Evolutionary conservation across 2,888 invertebrate species (phyloP).

Genomic region (Cinara cedri): DNA sequence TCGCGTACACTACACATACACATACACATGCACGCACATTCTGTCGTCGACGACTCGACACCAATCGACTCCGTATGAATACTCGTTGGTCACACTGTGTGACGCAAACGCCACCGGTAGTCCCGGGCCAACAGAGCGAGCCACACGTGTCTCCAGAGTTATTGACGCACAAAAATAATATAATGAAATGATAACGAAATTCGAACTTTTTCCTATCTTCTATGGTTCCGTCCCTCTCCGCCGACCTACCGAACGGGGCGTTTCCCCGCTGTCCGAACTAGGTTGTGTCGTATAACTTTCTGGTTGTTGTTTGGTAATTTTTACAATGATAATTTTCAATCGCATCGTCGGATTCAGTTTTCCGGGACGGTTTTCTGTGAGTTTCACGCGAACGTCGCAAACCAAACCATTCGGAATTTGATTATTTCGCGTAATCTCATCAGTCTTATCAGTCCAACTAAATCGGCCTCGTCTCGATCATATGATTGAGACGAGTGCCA

Average conservation of each 20-base stretch:
- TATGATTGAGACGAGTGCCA: too few relatives aligned
- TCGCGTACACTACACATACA: conserved; percentile 7
- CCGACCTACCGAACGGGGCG: neutral
- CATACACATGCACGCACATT: neutral
- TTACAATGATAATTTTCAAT: neutral
- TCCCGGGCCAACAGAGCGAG: conserved; percentile 5
- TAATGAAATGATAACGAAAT: neutral
- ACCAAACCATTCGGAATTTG: neutral
- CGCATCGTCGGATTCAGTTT: neutral
- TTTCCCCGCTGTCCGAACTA: neutral
- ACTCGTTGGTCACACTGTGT: conserved; percentile 19
- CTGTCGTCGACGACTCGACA: neutral
- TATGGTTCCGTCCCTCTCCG: neutral
- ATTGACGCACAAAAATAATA: neutral
- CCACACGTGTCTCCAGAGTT: neutral
- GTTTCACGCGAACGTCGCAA: neutral
- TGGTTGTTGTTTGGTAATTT: neutral
- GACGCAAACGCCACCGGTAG: neutral
- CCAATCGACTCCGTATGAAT: neutral
- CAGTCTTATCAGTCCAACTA: neutral
- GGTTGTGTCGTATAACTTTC: too few relatives aligned
- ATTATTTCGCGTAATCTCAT: neutral
- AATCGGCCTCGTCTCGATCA: neutral
- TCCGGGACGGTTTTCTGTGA: neutral
- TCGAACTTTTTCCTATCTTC: neutral